Evolutionary conservation across 37 sponge, comb jelly and placozoan species (phyloP).

Genomic region (Cladorhizidae sp.): DNA sequence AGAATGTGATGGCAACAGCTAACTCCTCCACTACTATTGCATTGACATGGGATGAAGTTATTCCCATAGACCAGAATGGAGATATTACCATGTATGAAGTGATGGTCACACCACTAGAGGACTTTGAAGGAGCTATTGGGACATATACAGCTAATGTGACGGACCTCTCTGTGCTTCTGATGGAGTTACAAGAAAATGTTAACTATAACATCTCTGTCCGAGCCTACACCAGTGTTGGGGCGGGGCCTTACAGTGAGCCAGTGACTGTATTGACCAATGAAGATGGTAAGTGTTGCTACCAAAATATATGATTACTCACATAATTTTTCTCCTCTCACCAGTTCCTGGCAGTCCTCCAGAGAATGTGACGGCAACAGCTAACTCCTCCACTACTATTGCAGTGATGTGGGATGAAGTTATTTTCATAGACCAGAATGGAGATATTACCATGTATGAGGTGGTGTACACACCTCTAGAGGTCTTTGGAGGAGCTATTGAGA

Average conservation of each 20-base stretch:
- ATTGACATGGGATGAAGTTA: conserved; percentile 12
- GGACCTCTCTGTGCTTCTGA: not conserved
- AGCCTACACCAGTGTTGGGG: conserved; percentile 28
- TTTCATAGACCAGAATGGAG: conserved; percentile 22
- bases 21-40: conserved; percentile 25
- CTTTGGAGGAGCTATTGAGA: not conserved
- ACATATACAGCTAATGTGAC: not conserved
- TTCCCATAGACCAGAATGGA: conserved; percentile 23
- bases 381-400: conserved; percentile 11
- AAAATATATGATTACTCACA: not conserved
- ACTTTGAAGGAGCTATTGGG: not conserved
- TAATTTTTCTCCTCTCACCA: not conserved
- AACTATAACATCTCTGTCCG: conserved; percentile 36
- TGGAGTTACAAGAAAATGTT: conserved; percentile 6
- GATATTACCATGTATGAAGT: conserved; percentile 42
- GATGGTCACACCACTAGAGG: conserved; percentile 6
- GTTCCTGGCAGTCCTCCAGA: conserved; percentile 29
- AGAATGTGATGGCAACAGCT: conserved; percentile 10
- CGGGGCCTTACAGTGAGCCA: conserved; percentile 21
- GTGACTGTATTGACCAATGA: not conserved
- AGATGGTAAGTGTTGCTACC: conserved; percentile 8
- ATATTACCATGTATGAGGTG: conserved; percentile 32
- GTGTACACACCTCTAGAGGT: conserved; percentile 14
- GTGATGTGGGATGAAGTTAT: conserved; percentile 15
- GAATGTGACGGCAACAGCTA: not conserved